Conservation (phyloP, 1,140 invertebrate genomes). For the Arion vulgaris region DNA sequence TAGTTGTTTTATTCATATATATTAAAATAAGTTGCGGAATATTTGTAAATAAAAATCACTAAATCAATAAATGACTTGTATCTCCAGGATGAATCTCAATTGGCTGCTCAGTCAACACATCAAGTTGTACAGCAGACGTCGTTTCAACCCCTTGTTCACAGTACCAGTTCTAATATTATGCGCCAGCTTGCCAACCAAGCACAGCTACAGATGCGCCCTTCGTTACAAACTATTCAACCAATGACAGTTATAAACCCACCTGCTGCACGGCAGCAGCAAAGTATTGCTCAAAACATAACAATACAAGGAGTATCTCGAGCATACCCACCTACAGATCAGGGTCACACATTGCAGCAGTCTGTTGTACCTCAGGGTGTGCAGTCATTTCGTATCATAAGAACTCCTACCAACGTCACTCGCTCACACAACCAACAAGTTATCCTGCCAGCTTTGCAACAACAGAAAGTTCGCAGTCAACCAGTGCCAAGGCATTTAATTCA, state of each 20-base stretch:
- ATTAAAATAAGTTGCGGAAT: too few relatives aligned
- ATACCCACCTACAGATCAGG: not conserved
- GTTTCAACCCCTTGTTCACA: not conserved
- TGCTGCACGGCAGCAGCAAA: not conserved
- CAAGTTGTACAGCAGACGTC: not conserved
- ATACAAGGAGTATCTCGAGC: not conserved
- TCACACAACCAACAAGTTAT: constrained; percentile 7
- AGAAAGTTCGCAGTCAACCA: constrained; percentile 20
- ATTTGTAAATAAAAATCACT: too few relatives aligned
- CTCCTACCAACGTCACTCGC: not conserved
- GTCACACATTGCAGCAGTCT: not conserved
- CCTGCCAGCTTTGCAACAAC: constrained; percentile 14
- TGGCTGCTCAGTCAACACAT: not conserved
- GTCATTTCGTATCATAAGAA: constrained; percentile 35
- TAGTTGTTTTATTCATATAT: too few relatives aligned
- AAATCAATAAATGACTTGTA: too few relatives aligned
- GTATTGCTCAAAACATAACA: not conserved
- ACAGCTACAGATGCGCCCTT: not conserved
- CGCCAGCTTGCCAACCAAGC: constrained; percentile 1
- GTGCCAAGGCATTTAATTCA: constrained; percentile 19
- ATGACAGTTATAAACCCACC: constrained; percentile 36
- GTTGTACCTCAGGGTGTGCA: constrained; percentile 27
- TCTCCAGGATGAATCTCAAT: constrained; percentile 22
- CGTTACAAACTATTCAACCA: constrained; percentile 6
- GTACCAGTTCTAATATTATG: constrained; percentile 20